These are phyloP conservation scores for Pachliopta kotzebuea DNA, from an alignment of 2,888 invertebrate genomes.

Conservation along the genomic window DNA sequence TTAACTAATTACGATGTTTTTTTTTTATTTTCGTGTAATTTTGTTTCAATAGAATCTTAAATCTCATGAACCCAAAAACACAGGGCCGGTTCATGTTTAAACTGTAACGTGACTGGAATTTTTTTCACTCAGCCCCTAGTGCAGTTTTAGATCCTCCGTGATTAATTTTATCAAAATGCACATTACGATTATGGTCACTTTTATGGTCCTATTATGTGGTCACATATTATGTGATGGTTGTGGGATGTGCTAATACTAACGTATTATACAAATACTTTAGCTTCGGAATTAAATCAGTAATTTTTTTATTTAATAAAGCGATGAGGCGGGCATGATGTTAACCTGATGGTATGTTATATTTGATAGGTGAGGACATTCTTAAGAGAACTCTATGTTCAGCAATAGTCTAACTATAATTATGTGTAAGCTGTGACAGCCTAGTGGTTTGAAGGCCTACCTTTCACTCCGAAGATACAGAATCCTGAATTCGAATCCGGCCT, in stretches of 20 bases:
- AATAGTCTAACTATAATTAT: too few species aligned
- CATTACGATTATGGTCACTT: constrained; percentile 23
- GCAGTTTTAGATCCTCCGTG: constrained; percentile 18
- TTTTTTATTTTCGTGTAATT: background rate
- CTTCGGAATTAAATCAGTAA: background rate
- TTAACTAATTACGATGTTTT: background rate
- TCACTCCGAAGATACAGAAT: too few species aligned
- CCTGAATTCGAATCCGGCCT: too few species aligned
- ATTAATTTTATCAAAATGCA: constrained; percentile 26
- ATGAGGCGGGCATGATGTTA: too few species aligned
- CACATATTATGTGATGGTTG: constrained; percentile 1
- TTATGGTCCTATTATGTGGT: constrained; percentile 19
- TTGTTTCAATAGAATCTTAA: constrained; percentile 15
- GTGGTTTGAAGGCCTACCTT: too few species aligned
- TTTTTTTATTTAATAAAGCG: background rate
- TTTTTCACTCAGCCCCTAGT: constrained; percentile 18
- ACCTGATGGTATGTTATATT: too few species aligned
- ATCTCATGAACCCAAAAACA: constrained; percentile 17
- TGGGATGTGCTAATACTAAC: constrained; percentile 3
- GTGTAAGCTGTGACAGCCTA: too few species aligned
- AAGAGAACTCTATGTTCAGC: too few species aligned
- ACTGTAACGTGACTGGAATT: constrained; percentile 27
- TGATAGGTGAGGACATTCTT: too few species aligned
- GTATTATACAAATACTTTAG: background rate
- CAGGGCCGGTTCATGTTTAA: constrained; percentile 4